phyloP scores from a whole-genome alignment of 2,113 vertebrate genomes.

The Hemiscyllium ocellatum region DNA sequence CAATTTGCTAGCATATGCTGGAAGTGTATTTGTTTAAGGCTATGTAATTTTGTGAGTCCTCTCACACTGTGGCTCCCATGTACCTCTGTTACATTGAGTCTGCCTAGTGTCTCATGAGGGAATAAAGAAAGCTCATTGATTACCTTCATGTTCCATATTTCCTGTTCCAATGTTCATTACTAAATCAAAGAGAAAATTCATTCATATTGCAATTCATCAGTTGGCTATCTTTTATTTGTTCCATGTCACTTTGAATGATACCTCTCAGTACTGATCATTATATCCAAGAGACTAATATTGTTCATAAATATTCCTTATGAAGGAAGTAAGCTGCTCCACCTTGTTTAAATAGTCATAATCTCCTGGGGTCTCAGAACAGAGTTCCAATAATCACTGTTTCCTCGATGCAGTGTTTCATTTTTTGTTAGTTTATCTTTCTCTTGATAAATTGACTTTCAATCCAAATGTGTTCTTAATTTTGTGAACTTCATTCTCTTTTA shows the following conservation, averaged over 20 bases:
- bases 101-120: not conserved
- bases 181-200: not conserved
- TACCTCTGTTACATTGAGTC: not conserved
- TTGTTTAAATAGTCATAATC: not conserved
- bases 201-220: not conserved
- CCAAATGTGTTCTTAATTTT: not conserved
- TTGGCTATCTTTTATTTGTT: not conserved
- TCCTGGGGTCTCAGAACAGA: not conserved
- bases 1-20: not conserved
- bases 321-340: not conserved
- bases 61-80: not conserved
- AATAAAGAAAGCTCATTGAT: not conserved
- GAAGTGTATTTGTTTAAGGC: not conserved
- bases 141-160: not conserved
- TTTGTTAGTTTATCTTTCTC: not conserved
- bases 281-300: not conserved
- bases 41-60: not conserved
- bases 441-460: not conserved
- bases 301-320: not conserved
- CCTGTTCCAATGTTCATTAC: not conserved
- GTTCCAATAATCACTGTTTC: not conserved
- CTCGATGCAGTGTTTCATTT: not conserved
- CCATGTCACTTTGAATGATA: not conserved
- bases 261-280: not conserved
- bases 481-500: not conserved